Conservation (phyloP, 2,797 vertebrate genomes). For the Oryzias dopingdopingensis region DNA sequence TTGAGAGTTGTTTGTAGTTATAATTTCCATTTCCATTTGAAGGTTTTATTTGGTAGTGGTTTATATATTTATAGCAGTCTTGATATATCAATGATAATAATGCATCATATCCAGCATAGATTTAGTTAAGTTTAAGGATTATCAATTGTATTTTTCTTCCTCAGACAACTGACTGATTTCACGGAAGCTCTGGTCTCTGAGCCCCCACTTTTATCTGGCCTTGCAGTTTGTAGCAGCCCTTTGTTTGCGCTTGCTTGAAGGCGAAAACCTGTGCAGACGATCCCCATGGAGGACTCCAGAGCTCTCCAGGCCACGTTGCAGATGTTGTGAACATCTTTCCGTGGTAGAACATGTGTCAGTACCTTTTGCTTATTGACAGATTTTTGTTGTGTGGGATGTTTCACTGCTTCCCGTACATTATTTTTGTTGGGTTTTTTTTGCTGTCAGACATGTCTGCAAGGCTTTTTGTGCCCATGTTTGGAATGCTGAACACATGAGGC, state of each 20-base stretch:
- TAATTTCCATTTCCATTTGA: too few species aligned
- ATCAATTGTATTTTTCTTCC: slow-evolving; percentile 11
- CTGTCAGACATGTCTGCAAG: slow-evolving; percentile 40
- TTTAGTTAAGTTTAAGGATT: not conserved
- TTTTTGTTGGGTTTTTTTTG: slow-evolving; percentile 1
- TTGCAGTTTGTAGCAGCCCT: slow-evolving; percentile 26
- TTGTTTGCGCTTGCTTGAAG: slow-evolving; percentile 55
- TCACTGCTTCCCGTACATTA: slow-evolving; percentile 26
- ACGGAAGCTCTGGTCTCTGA: slow-evolving; percentile 24
- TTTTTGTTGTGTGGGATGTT: slow-evolving; percentile 25
- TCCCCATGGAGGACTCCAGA: slow-evolving; percentile 34
- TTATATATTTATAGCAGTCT: too few species aligned
- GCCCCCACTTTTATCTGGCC: slow-evolving; percentile 42
- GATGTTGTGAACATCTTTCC: slow-evolving; percentile 40
- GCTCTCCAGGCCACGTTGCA: slow-evolving; percentile 38
- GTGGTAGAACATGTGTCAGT: slow-evolving; percentile 10
- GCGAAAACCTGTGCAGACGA: slow-evolving; percentile 36
- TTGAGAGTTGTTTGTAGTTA: too few species aligned
- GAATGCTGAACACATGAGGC: slow-evolving; percentile 22
- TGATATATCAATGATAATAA: too few species aligned
- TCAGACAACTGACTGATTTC: slow-evolving; percentile 11
- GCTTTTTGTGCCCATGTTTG: slow-evolving; percentile 40
- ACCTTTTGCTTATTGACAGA: slow-evolving; percentile 49
- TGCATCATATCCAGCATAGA: too few species aligned
- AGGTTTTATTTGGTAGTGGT: too few species aligned